Conservation (phyloP, 2,797 vertebrate genomes). For the Salarias fasciatus region DNA sequence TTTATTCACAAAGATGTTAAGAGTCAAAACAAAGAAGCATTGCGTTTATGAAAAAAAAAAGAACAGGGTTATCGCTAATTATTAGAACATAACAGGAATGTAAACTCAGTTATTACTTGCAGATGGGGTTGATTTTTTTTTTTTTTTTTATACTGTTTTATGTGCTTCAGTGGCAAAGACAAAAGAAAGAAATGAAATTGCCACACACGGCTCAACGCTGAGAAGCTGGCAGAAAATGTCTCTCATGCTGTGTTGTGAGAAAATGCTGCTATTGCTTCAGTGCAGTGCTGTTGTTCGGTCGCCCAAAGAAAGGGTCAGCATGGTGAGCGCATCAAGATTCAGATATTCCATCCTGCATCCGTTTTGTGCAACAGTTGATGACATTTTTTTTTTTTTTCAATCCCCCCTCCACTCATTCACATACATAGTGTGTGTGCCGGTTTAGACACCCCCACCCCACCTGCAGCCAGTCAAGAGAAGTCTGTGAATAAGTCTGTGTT, state of each 20-base stretch:
- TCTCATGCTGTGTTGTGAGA: constrained; percentile 50
- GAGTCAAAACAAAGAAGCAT: too few species aligned
- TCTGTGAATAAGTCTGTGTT: constrained; percentile 16
- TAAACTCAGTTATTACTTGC: too few species aligned
- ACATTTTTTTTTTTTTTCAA: constrained; percentile 8
- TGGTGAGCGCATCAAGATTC: constrained; percentile 51
- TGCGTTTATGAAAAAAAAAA: too few species aligned
- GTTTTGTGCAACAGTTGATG: constrained; percentile 32
- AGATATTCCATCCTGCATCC: constrained; percentile 43
- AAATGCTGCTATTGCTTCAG: constrained; percentile 22
- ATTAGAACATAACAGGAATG: neutral
- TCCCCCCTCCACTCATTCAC: too few species aligned
- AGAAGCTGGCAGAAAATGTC: constrained; percentile 60
- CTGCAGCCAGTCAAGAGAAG: constrained; percentile 1
- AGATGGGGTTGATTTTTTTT: neutral
- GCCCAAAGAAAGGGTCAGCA: constrained; percentile 49
- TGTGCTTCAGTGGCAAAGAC: constrained; percentile 23
- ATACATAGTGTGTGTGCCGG: constrained; percentile 16
- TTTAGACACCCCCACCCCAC: constrained; percentile 15
- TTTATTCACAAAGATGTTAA: too few species aligned
- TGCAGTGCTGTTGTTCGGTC: constrained; percentile 29
- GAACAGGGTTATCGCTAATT: too few species aligned
- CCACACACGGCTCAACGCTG: constrained; percentile 43
- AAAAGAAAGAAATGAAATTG: constrained; percentile 34
- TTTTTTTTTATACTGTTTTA: constrained; percentile 15